Percentiles rank a stretch among this genome's conserved stretches.
Evolutionary conservation across 2,113 vertebrate genomes (phyloP).

Genomic region (Pelusios castaneus): DNA sequence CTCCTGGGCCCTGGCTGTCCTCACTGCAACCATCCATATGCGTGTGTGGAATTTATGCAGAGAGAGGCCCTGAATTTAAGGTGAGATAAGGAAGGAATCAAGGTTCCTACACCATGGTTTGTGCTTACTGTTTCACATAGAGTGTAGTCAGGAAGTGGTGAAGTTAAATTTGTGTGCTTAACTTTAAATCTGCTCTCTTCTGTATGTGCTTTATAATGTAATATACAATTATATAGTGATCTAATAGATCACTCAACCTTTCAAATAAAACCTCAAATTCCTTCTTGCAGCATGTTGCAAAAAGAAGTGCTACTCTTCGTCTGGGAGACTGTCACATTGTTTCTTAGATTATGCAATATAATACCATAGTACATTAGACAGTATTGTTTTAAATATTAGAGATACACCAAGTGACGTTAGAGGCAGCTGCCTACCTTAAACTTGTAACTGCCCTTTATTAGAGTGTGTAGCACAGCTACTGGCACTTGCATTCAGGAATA

Average conservation of each 20-base stretch:
- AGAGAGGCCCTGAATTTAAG: not conserved
- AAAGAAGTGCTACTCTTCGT: not conserved
- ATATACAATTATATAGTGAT: not conserved
- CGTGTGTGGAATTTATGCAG: not conserved
- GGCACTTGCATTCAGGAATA: slow-evolving; percentile 59
- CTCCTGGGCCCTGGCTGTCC: not conserved
- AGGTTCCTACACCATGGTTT: not conserved
- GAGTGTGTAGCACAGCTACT: slow-evolving; percentile 51
- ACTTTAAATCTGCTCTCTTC: not conserved
- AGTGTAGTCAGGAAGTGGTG: not conserved
- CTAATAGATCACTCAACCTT: not conserved
- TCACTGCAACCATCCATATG: not conserved
- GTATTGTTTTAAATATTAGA: not conserved
- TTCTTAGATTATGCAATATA: not conserved
- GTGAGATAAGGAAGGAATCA: not conserved
- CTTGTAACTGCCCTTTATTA: slow-evolving; percentile 61
- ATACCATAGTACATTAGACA: not conserved
- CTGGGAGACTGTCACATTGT: not conserved
- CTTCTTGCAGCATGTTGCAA: not conserved
- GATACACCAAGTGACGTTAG: not conserved
- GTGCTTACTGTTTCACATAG: not conserved
- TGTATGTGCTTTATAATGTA: not conserved
- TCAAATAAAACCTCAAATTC: not conserved
- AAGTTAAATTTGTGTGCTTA: not conserved
- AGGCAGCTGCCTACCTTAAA: slow-evolving; percentile 21